A percentile compares a stretch with the other conserved stretches of the same genome.
Evolutionary conservation across 2,113 vertebrate genomes (phyloP).

Genomic region (Meles meles): DNA sequence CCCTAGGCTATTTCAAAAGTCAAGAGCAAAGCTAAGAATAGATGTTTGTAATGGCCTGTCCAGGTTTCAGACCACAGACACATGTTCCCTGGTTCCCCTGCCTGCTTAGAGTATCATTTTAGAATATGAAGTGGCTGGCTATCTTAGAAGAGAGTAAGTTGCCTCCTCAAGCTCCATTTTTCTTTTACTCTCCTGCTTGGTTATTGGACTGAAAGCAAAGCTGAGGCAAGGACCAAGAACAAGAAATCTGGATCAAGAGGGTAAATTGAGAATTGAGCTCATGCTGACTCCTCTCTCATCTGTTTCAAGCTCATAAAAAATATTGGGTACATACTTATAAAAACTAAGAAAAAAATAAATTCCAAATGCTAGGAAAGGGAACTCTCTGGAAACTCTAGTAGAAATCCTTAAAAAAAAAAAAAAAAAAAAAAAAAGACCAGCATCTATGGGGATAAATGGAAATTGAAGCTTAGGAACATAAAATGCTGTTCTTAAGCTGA

Average conservation of each 20-base stretch:
- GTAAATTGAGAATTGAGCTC: background rate
- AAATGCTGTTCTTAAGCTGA: background rate
- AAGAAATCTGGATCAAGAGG: background rate
- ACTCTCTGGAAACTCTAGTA: background rate
- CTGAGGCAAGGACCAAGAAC: background rate
- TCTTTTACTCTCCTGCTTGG: background rate
- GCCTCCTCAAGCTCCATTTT: background rate
- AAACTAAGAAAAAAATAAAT: background rate
- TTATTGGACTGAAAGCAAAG: conserved; percentile 27
- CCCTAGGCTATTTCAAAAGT: conserved; percentile 48
- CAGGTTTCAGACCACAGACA: background rate
- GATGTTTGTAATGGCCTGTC: background rate
- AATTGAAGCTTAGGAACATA: background rate
- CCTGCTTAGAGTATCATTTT: background rate
- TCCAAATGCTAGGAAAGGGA: background rate
- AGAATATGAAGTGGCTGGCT: background rate
- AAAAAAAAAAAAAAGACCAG: background rate
- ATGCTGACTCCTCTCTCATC: background rate
- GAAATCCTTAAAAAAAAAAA: background rate
- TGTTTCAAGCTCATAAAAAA: background rate
- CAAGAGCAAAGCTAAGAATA: conserved; percentile 57
- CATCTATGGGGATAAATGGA: background rate
- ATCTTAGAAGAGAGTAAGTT: background rate
- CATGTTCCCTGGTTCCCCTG: background rate
- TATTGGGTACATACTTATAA: background rate